Evolutionary conservation across 2,797 vertebrate genomes (phyloP).

Genomic region (Sebastes hubbsi): DNA sequence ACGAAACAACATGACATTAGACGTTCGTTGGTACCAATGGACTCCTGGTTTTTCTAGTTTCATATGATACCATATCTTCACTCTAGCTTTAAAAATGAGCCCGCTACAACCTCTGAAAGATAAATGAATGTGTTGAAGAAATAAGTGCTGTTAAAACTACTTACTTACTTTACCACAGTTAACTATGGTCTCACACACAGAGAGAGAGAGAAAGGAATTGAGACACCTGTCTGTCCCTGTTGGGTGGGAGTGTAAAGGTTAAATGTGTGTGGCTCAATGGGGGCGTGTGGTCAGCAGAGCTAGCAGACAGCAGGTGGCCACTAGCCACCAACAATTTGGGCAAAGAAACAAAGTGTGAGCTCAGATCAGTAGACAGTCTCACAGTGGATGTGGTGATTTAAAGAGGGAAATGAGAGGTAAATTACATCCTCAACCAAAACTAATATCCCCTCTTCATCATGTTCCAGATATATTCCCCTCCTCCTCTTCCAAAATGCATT

Average conservation of each 20-base stretch:
- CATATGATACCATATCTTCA: too few relatives aligned
- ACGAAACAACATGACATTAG: too few relatives aligned
- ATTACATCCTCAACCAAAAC: constrained; percentile 39
- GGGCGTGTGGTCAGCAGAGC: constrained; percentile 53
- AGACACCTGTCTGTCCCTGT: constrained; percentile 70
- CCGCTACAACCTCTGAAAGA: too few relatives aligned
- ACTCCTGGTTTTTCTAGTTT: too few relatives aligned
- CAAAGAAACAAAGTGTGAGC: constrained; percentile 1
- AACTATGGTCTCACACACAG: neutral
- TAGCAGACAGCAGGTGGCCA: constrained; percentile 62
- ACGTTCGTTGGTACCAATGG: too few relatives aligned
- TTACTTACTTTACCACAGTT: neutral
- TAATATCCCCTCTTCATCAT: constrained; percentile 37
- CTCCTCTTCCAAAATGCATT: constrained; percentile 8
- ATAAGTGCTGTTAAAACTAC: too few relatives aligned
- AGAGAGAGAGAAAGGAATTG: neutral
- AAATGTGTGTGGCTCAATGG: constrained; percentile 61
- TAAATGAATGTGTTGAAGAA: too few relatives aligned
- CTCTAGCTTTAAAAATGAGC: too few relatives aligned
- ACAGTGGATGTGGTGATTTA: constrained; percentile 23
- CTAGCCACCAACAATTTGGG: neutral
- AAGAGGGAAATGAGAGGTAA: constrained; percentile 2
- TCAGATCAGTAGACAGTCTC: neutral
- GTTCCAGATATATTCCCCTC: neutral
- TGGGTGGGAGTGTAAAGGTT: constrained; percentile 55